These are phyloP conservation scores for Hydra vulgaris DNA, from an alignment of 30 jellyfish, hydroid and myxozoan species.

Conservation along the genomic window DNA sequence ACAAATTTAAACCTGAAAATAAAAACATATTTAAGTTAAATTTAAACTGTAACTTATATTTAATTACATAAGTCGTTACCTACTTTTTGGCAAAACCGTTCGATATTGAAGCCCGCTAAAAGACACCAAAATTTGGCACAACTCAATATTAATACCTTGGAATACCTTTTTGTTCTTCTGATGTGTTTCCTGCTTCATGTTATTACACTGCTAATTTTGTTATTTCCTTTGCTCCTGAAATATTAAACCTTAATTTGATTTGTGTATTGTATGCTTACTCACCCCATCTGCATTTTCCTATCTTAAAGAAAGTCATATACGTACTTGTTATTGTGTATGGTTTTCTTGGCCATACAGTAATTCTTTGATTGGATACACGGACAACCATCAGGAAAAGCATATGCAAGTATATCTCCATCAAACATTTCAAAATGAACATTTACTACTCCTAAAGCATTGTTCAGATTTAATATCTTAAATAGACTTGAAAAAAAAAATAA, in stretches of 20 bases:
- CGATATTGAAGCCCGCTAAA: background rate
- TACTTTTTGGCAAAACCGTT: background rate
- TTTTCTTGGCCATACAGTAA: background rate
- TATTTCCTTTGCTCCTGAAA: background rate
- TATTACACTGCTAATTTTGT: background rate
- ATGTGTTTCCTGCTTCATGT: background rate
- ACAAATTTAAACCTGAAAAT: background rate
- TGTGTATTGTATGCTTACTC: background rate
- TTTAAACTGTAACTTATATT: too few species aligned
- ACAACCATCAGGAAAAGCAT: constrained; percentile 30
- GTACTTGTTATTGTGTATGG: background rate
- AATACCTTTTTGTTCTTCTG: background rate
- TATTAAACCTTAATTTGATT: background rate
- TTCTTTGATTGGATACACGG: background rate
- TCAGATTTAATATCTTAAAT: too few species aligned
- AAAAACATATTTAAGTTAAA: too few species aligned
- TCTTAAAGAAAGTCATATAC: background rate
- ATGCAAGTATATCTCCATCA: constrained; percentile 28
- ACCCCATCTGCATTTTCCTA: background rate
- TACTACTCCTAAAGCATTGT: constrained; percentile 44
- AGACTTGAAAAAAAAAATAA: too few species aligned
- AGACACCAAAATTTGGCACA: background rate
- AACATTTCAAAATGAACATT: constrained; percentile 36
- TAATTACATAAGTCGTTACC: too few species aligned
- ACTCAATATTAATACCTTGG: background rate